A percentile compares a stretch with the other conserved stretches of the same genome.
These are phyloP conservation scores for Ispidina picta DNA, from an alignment of 2,797 vertebrate species.

Conservation along the genomic window DNA sequence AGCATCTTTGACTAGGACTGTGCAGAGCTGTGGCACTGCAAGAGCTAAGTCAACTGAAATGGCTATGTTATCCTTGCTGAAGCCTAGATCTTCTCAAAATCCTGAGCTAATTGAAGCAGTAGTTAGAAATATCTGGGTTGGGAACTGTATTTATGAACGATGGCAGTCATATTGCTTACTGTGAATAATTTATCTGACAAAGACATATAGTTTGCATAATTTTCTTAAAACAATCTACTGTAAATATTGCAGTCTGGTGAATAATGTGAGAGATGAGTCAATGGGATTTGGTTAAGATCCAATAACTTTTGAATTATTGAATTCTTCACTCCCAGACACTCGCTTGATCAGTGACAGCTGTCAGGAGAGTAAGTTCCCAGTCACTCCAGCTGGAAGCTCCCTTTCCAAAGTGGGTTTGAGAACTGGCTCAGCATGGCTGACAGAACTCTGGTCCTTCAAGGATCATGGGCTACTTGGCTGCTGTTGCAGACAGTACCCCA, in stretches of 20 bases:
- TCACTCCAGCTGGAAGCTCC: neutral
- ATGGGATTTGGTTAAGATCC: neutral
- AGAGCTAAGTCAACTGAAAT: neutral
- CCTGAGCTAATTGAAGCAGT: neutral
- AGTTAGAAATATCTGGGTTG: neutral
- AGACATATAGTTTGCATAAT: conserved; percentile 26
- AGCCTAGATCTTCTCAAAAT: neutral
- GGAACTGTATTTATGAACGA: conserved; percentile 17
- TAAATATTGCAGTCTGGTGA: conserved; percentile 32
- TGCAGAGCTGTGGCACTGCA: neutral
- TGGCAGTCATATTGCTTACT: neutral
- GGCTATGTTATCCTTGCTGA: neutral
- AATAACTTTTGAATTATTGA: conserved; percentile 9
- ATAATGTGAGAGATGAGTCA: conserved; percentile 46
- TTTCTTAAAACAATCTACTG: conserved; percentile 43
- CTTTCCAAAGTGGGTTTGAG: neutral
- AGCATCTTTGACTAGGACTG: neutral
- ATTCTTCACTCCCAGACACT: neutral
- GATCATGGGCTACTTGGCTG: neutral
- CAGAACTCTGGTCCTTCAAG: neutral
- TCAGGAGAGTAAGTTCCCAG: neutral
- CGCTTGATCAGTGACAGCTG: neutral
- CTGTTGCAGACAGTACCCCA: neutral
- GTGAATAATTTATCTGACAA: conserved; percentile 37
- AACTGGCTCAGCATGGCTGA: neutral